Evolutionary conservation across 2,888 invertebrate species (phyloP).

Genomic region (Drosophila antonietae): DNA sequence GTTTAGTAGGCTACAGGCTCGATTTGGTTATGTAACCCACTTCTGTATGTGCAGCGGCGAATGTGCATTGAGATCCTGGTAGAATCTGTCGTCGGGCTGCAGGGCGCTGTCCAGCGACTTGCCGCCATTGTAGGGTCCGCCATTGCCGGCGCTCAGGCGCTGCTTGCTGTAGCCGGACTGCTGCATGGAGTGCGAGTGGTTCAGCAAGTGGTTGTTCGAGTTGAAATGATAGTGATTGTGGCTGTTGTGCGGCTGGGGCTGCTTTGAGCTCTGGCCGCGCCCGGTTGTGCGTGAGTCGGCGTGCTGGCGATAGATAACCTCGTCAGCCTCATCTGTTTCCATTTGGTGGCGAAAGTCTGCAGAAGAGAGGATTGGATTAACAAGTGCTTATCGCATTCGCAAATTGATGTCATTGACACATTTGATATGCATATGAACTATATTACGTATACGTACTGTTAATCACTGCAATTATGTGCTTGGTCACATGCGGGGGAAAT

Average conservation of each 20-base stretch:
- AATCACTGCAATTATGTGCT: conserved; percentile 93
- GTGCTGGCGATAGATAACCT: conserved; percentile 77
- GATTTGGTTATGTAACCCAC: conserved; percentile 38
- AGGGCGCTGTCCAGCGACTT: conserved; percentile 80
- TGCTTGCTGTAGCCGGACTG: conserved; percentile 80
- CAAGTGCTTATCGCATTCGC: background rate
- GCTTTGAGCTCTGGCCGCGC: conserved; percentile 46
- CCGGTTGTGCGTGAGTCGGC: conserved; percentile 28
- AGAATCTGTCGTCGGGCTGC: conserved; percentile 72
- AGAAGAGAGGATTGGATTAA: background rate
- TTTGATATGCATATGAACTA: background rate
- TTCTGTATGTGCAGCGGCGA: conserved; percentile 80
- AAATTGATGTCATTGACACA: conserved; percentile 1
- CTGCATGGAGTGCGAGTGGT: conserved; percentile 81
- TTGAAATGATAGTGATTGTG: conserved; percentile 81
- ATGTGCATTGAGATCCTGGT: conserved; percentile 73
- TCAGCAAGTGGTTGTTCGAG: conserved; percentile 81
- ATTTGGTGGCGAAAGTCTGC: conserved; percentile 81
- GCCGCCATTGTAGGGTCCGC: conserved; percentile 73
- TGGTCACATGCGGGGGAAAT: conserved; percentile 94
- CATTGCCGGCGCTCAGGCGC: conserved; percentile 70
- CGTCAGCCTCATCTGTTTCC: conserved; percentile 80
- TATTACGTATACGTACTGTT: conserved; percentile 87
- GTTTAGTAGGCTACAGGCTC: background rate
- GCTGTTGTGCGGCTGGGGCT: conserved; percentile 63